phyloP scores from a whole-genome alignment of 2,888 invertebrate genomes.

The Acrobeloides nanus region DNA sequence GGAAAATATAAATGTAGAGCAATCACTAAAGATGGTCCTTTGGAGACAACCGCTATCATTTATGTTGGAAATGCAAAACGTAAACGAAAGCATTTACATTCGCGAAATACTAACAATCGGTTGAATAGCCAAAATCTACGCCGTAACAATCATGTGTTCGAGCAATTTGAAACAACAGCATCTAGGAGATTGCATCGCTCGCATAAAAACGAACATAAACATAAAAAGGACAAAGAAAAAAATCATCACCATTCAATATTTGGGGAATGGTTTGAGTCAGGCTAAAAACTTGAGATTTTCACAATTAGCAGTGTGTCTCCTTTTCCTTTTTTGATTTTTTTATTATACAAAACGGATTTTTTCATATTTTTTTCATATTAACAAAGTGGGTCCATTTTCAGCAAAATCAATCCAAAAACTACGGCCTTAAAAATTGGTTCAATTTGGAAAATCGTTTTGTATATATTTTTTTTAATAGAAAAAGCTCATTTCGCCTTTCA shows the following conservation, averaged over 20 bases:
- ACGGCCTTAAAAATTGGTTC: too few species aligned
- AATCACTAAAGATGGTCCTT: slow-evolving; percentile 55
- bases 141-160: too few species aligned
- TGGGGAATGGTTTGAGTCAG: slow-evolving; percentile 27
- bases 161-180: too few species aligned
- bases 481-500: too few species aligned
- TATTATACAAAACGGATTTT: neutral
- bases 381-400: too few species aligned
- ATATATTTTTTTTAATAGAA: too few species aligned
- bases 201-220: slow-evolving; percentile 6
- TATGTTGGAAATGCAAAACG: slow-evolving; percentile 48
- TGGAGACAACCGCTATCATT: slow-evolving; percentile 43
- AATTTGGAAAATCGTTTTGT: too few species aligned
- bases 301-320: too few species aligned
- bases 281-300: too few species aligned
- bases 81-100: slow-evolving; percentile 43
- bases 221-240: slow-evolving; percentile 3
- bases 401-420: too few species aligned
- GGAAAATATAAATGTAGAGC: slow-evolving; percentile 68
- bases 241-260: slow-evolving; percentile 20
- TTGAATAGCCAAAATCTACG: slow-evolving; percentile 19
- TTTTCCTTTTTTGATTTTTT: too few species aligned
- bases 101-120: slow-evolving; percentile 13
- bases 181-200: neutral
- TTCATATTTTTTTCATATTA: too few species aligned